A percentile compares a stretch with the other conserved stretches of the same genome.
Evolutionary conservation across 2,797 vertebrate species (phyloP).

Genomic region (Sparus aurata): DNA sequence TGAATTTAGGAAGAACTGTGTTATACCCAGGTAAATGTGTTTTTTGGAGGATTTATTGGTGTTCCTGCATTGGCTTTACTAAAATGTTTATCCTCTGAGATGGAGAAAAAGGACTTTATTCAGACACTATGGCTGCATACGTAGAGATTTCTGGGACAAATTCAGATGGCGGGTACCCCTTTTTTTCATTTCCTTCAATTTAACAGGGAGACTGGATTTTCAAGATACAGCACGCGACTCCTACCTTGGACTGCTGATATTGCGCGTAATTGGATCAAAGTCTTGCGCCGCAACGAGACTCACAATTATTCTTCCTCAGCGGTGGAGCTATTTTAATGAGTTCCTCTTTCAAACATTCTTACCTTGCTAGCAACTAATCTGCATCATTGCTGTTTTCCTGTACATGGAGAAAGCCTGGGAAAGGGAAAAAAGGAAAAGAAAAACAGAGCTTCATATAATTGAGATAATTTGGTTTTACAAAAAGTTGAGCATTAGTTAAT

Average conservation of each 20-base stretch:
- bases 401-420: neutral
- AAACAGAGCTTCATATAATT: constrained; percentile 23
- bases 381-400: constrained; percentile 45
- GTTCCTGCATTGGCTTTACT: constrained; percentile 3
- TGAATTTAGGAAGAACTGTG: constrained; percentile 1
- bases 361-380: constrained; percentile 59
- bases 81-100: constrained; percentile 34
- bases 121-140: constrained; percentile 34
- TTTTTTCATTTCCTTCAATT: constrained; percentile 71
- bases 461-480: constrained; percentile 15
- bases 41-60: constrained; percentile 17
- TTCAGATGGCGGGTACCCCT: constrained; percentile 51
- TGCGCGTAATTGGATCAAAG: constrained; percentile 77
- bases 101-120: constrained; percentile 32
- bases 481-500: constrained; percentile 25
- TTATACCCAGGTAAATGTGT: neutral
- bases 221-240: constrained; percentile 47
- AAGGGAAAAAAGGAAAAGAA: neutral
- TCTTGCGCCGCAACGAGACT: constrained; percentile 58
- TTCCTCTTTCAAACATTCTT: constrained; percentile 52
- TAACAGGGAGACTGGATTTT: constrained; percentile 53
- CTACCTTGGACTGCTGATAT: constrained; percentile 64
- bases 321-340: constrained; percentile 71
- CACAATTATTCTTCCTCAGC: constrained; percentile 59
- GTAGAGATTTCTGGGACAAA: constrained; percentile 58